Evolutionary conservation across 2,113 vertebrate genomes (phyloP), one percentile per base, ranked within the genome.

Genomic region (Pteronura brasiliensis): DNA sequence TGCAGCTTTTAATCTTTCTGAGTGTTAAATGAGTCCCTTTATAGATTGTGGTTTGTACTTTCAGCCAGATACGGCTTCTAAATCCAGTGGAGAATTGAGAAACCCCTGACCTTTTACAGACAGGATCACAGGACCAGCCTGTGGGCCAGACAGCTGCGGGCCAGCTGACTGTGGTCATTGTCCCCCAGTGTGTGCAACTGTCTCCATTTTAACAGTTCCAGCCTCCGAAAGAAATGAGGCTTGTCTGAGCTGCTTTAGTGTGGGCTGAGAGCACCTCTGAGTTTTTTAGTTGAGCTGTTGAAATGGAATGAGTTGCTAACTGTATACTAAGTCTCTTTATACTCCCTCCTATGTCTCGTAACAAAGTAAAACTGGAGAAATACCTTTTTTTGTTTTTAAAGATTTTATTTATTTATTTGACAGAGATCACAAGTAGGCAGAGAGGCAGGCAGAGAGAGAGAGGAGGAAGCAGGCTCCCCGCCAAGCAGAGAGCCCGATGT

Each of bases 31-130:
- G 20, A 7, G 14, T 42, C 87, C 39, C 23, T 29, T 96, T n/a
- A 31, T 95, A 85, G 91, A 89, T 90, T 93, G 69, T 65, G 92
- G 80, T 97, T 88, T 95, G 25, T 94, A 9, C 52, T 55, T 77
- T 4, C 18, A 82, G 84, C 52, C 86, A 90, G 84, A 55, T 7
- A 0, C 72, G 15, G 57, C 96, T 97, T 96, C 95, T 80, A 36
- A 93, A 76, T 83, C 90, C 92, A 92, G 94, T 97, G 93, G 84
- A 52, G 89, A 96, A 89, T 71, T 95, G 76, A 98, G 97, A 97
- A 93, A 94, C 95, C 97, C 95, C 96, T 98, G 98, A 98, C 98
- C 98, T 98, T 97, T 98, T 83, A 21, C 4, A 95, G 65, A 76
- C 0, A 6, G 71, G 52, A 95, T 98, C 98, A 97, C 93, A 98